These are phyloP conservation scores for Mobula hypostoma DNA, from an alignment of 2,113 vertebrate species.

Conservation along the genomic window DNA sequence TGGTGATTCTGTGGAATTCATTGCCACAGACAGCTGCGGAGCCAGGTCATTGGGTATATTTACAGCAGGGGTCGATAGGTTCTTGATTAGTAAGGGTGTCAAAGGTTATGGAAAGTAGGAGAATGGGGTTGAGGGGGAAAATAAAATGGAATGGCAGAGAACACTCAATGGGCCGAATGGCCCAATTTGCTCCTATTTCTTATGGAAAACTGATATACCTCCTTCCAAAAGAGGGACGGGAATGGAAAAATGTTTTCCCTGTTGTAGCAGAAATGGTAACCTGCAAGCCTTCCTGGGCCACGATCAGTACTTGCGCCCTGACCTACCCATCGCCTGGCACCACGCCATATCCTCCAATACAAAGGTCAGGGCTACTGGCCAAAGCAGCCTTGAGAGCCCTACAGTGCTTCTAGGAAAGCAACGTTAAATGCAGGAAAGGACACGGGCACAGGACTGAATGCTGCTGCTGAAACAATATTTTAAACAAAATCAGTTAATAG, in stretches of 20 bases:
- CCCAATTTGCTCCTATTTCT: too few relatives aligned
- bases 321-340: too few relatives aligned
- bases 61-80: too few relatives aligned
- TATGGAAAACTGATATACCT: background rate
- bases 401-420: background rate
- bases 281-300: background rate
- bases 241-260: background rate
- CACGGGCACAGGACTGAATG: background rate
- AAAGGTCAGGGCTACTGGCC: background rate
- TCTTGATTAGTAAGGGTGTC: too few relatives aligned
- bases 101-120: too few relatives aligned
- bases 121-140: too few relatives aligned
- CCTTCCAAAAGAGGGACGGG: background rate
- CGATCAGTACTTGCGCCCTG: too few relatives aligned
- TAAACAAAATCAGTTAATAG: conserved; percentile 18
- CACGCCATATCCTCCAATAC: background rate
- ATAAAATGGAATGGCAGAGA: too few relatives aligned
- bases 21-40: too few relatives aligned
- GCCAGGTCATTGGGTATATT: too few relatives aligned
- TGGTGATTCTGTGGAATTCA: too few relatives aligned
- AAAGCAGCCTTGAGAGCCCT: background rate
- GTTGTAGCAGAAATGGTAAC: background rate
- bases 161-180: too few relatives aligned
- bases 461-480: background rate
- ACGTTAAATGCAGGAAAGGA: background rate